Percentiles rank a stretch among this genome's conserved stretches.
Conservation (phyloP, 2,888 invertebrate species). For the Heteropelma amictum region DNA sequence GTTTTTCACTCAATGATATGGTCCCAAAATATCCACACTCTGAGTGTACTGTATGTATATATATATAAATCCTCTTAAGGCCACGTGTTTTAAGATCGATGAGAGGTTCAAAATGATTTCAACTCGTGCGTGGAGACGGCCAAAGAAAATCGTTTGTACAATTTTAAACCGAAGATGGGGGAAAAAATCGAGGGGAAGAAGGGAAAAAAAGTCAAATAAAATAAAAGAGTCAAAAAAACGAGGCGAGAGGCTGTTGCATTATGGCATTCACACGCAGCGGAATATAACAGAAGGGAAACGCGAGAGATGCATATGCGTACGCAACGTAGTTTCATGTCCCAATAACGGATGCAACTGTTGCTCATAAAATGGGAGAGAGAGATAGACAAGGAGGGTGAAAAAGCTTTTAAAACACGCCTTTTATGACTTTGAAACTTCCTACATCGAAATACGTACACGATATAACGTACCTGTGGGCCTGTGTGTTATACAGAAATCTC, state of each 20-base stretch:
- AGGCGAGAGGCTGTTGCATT: conserved; percentile 21
- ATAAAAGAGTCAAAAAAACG: conserved; percentile 21
- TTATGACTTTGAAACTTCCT: conserved; percentile 34
- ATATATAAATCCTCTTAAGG: not conserved
- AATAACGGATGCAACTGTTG: conserved; percentile 45
- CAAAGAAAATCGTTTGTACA: conserved; percentile 20
- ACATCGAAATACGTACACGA: no score
- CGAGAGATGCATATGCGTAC: not conserved
- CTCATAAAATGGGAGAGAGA: conserved; percentile 40
- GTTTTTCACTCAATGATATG: no score
- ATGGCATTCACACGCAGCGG: not conserved
- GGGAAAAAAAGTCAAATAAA: not conserved
- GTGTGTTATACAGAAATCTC: conserved; percentile 7
- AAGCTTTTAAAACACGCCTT: conserved; percentile 34
- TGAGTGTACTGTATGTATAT: no score
- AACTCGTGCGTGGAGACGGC: conserved; percentile 14
- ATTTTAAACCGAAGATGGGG: not conserved
- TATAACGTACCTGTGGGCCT: no score
- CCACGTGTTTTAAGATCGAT: conserved; percentile 31
- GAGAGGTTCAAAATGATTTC: conserved; percentile 31
- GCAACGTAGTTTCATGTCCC: conserved; percentile 7
- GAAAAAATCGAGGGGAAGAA: not conserved
- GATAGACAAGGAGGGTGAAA: not conserved
- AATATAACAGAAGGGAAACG: not conserved
- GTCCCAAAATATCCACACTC: no score